These are phyloP conservation scores for Spilarctia lutea DNA, from an alignment of 2,888 invertebrate genomes.

Conservation along the genomic window DNA sequence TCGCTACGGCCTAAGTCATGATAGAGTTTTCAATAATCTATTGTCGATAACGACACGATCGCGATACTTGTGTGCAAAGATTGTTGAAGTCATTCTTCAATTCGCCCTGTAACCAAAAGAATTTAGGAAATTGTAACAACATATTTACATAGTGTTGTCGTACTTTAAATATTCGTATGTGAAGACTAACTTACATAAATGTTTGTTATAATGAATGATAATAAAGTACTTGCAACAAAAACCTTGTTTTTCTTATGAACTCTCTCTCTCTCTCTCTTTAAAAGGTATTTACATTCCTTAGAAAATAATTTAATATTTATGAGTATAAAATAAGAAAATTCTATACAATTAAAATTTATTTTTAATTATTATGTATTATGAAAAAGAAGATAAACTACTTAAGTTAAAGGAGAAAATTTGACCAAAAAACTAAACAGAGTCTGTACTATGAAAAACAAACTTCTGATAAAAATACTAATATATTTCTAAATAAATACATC, in stretches of 20 bases:
- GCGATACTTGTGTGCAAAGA: background rate
- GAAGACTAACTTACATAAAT: constrained; percentile 63
- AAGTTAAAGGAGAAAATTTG: too few relatives aligned
- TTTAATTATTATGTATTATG: too few relatives aligned
- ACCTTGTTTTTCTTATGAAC: constrained; percentile 44
- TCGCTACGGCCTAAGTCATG: background rate
- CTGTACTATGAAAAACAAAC: too few relatives aligned
- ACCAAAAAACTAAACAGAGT: too few relatives aligned
- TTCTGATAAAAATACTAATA: too few relatives aligned
- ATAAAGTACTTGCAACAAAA: constrained; percentile 53
- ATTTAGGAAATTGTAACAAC: constrained; percentile 45
- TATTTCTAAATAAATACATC: too few relatives aligned
- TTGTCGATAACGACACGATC: background rate
- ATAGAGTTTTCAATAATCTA: background rate
- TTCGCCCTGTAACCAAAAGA: constrained; percentile 21
- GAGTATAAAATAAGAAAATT: too few relatives aligned
- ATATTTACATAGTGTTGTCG: constrained; percentile 43
- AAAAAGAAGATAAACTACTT: too few relatives aligned
- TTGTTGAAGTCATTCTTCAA: background rate
- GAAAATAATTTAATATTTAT: too few relatives aligned
- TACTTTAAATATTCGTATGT: constrained; percentile 53
- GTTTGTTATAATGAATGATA: constrained; percentile 68
- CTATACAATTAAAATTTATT: too few relatives aligned
- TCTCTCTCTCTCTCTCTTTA: background rate
- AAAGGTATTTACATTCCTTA: background rate